A percentile compares a stretch with the other conserved stretches of the same genome.
These are phyloP conservation scores for Centropus unirufus DNA, from an alignment of 2,113 vertebrate genomes.

Conservation along the genomic window DNA sequence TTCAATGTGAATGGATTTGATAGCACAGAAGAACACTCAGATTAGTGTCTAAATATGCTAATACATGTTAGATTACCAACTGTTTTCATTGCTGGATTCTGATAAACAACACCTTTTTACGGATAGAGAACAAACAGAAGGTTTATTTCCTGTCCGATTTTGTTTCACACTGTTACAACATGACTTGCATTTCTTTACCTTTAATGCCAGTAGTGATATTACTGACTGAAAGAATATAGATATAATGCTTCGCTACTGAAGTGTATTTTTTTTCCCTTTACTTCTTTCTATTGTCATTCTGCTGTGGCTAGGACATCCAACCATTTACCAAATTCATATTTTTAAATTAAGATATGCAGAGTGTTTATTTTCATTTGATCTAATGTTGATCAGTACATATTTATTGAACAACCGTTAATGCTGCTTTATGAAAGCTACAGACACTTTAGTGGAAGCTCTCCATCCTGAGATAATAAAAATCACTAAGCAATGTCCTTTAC, in stretches of 20 bases:
- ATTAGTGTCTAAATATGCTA: background rate
- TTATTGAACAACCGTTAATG: background rate
- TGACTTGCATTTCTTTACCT: background rate
- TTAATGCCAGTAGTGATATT: background rate
- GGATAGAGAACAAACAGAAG: background rate
- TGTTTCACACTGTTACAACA: background rate
- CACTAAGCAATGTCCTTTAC: background rate
- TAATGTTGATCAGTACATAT: background rate
- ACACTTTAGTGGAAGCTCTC: background rate
- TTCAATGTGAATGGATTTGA: background rate
- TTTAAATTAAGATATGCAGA: background rate
- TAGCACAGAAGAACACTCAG: background rate
- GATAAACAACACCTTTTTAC: background rate
- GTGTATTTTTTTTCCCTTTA: background rate
- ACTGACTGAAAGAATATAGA: background rate
- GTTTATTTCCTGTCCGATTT: background rate
- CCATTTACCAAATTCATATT: background rate
- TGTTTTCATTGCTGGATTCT: background rate
- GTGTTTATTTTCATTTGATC: background rate
- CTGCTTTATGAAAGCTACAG: background rate
- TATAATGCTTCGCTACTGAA: background rate
- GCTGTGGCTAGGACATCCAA: background rate
- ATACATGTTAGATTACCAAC: background rate
- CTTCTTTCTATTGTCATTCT: background rate
- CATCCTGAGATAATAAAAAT: background rate